These are phyloP conservation scores for Trididemnum clinides DNA, from an alignment of 23 tunicate species.

Conservation along the genomic window DNA sequence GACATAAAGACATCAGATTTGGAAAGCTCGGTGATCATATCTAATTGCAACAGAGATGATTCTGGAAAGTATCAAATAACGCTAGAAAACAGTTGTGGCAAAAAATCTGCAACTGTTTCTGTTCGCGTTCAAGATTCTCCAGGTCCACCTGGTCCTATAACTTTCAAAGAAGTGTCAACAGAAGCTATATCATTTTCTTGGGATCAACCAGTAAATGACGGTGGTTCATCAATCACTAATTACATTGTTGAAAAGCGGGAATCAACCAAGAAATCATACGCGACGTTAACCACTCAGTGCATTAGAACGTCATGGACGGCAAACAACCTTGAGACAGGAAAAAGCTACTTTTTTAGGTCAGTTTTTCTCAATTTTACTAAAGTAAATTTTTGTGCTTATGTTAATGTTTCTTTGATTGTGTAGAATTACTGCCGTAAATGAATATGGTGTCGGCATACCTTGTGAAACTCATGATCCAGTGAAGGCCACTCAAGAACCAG, in stretches of 20 bases:
- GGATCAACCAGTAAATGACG: constrained; percentile 85
- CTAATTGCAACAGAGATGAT: constrained; percentile 89
- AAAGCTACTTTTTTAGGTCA: constrained; percentile 81
- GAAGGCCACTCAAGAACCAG: constrained; percentile 90
- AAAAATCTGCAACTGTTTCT: constrained; percentile 68
- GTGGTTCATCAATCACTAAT: constrained; percentile 78
- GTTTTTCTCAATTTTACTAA: background rate
- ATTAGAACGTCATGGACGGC: constrained; percentile 71
- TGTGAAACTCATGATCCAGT: constrained; percentile 63
- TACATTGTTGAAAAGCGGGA: constrained; percentile 93
- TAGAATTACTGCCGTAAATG: constrained; percentile 95
- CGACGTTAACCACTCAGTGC: constrained; percentile 80
- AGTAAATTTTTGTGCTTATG: background rate
- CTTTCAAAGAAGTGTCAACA: constrained; percentile 58
- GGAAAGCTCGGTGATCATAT: constrained; percentile 73
- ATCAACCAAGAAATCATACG: constrained; percentile 84
- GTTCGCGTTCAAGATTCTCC: constrained; percentile 95
- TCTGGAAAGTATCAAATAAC: constrained; percentile 74
- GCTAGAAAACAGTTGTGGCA: constrained; percentile 78
- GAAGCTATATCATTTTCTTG: constrained; percentile 67
- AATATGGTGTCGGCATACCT: constrained; percentile 84
- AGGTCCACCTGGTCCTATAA: constrained; percentile 80
- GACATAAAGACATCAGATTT: constrained; percentile 76
- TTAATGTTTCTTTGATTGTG: background rate
- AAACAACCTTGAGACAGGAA: constrained; percentile 76